Base-by-base conservation (phyloP, 1,140 invertebrate species). In the Drosophila nasuta region DNA sequence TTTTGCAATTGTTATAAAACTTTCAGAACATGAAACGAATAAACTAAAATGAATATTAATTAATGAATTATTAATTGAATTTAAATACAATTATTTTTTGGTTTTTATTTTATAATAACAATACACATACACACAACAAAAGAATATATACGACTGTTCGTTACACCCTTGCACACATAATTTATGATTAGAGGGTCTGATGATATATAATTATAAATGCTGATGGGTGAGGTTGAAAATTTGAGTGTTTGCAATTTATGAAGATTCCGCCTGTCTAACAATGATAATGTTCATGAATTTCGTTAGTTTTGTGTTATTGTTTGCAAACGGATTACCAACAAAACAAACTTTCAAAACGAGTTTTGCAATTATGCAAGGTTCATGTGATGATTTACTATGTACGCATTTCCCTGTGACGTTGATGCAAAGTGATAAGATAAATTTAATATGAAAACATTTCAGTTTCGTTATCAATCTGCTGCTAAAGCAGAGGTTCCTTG, bases 381-480 rank as follows among this genome's bases (percentile, higher is more conserved):
- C 8, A 38, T n/a, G 28, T 57, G 8, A 52, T 62, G 35, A 69
- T 69, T 69, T 62, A 69, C 3, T 25, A 11, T 3, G 51, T 69
- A 54, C 66, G 66, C 66, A 69, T 60, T 69, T 43, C 15, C 46
- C 46, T 30, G n/a, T 3, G 5, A 15, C 1, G 28, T 30, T 62
- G 66, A 60, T 25, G 57, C 58, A 70, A 2, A 25, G 8, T 43
- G 67, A 70, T 70, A 62, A 70, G 58, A 70, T 70, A 45, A 49
- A 49, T 52, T 30, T 17, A 28, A 46, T 10, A 17, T 59, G 6
- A 30, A 11, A 52, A 52, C 11, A 30, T 11, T 52, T 52, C 4
- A 52, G 25, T 13, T 51, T 51, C 20, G 25, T 51, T 51, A 51
- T 51, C 46, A 7, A 35, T 35, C 41, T 43, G 41, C 41, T 43